Evolutionary conservation across 2,113 vertebrate species (phyloP).

Genomic region (Xiphias gladius): DNA sequence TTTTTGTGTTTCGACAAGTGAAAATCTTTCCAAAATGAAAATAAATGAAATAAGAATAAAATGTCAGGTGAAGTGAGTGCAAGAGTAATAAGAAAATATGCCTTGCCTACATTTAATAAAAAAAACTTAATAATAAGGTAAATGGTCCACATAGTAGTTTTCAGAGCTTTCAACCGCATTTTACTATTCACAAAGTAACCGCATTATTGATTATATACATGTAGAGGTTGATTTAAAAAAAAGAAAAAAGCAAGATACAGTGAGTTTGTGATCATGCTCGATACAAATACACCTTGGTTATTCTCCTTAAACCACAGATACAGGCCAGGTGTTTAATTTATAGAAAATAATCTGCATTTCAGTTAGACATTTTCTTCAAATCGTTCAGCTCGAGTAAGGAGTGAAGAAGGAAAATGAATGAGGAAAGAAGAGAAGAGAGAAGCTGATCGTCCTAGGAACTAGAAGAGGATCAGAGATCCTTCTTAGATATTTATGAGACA

Average conservation of each 20-base stretch:
- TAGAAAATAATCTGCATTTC: not conserved
- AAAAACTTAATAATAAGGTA: too few relatives aligned
- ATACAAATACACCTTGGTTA: not conserved
- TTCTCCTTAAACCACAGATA: not conserved
- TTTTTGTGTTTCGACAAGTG: not conserved
- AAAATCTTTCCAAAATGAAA: not conserved
- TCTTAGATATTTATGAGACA: conserved; percentile 72
- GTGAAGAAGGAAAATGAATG: not conserved
- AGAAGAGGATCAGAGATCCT: conserved; percentile 57
- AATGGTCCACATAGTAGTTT: too few relatives aligned
- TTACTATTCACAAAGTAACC: not conserved
- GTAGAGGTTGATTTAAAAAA: not conserved
- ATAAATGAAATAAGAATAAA: too few relatives aligned
- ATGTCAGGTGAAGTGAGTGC: too few relatives aligned
- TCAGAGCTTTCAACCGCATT: not conserved
- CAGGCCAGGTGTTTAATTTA: not conserved
- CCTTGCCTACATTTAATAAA: too few relatives aligned
- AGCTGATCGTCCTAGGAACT: conserved; percentile 30
- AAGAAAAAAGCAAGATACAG: not conserved
- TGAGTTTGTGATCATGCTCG: not conserved
- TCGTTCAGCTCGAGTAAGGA: not conserved
- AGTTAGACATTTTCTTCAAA: conserved; percentile 18
- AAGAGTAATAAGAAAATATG: not conserved
- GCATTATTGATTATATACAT: not conserved
- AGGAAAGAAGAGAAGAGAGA: conserved; percentile 12